Evolutionary conservation across 2,888 invertebrate species (phyloP).

Genomic region (Globia sparganii): DNA sequence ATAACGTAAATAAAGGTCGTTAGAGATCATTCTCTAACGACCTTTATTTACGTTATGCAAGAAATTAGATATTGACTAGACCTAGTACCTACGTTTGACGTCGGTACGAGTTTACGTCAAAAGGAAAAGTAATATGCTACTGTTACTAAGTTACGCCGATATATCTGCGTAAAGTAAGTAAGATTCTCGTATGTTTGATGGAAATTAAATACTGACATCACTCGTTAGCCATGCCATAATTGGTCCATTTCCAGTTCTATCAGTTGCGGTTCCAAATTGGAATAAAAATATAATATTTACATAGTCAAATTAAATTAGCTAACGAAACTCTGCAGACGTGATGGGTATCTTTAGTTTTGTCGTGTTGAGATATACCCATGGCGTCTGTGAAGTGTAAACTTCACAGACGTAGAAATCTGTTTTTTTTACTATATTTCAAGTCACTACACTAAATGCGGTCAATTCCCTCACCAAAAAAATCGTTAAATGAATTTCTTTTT

Average conservation of each 20-base stretch:
- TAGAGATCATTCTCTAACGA: constrained; percentile 1
- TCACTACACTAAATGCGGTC: too few relatives aligned
- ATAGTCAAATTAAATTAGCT: too few relatives aligned
- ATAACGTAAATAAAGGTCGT: constrained; percentile 5
- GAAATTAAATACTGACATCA: neutral
- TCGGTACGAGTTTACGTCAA: constrained; percentile 10
- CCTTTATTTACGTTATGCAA: constrained; percentile 9
- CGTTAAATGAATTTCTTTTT: too few relatives aligned
- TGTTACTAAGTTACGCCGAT: neutral
- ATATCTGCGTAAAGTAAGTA: neutral
- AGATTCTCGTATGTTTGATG: neutral
- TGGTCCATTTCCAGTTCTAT: neutral
- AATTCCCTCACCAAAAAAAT: too few relatives aligned
- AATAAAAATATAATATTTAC: neutral
- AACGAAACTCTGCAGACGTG: too few relatives aligned
- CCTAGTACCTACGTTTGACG: constrained; percentile 2
- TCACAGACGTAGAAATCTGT: too few relatives aligned
- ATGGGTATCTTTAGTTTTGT: too few relatives aligned
- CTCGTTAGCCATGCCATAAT: neutral
- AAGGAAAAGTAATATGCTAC: constrained; percentile 6
- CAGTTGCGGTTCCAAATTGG: neutral
- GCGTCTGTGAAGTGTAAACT: too few relatives aligned
- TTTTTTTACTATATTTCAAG: too few relatives aligned
- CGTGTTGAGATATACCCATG: too few relatives aligned
- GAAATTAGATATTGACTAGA: constrained; percentile 16